phyloP scores from a whole-genome alignment of 2,797 vertebrate genomes.

The Neomorphus geoffroyi region DNA sequence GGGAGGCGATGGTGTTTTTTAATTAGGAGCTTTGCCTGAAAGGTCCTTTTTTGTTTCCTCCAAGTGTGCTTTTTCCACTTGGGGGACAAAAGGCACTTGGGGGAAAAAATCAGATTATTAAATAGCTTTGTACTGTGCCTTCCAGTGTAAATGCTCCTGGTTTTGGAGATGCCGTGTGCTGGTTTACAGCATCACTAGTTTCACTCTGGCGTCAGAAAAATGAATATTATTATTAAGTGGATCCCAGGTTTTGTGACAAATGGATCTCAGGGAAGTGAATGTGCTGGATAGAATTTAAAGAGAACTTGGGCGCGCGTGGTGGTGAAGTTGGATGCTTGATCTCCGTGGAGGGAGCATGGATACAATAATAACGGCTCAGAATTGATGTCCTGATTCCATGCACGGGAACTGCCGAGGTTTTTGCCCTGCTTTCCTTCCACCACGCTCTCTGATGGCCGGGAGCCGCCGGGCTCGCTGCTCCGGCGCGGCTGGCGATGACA shows the following conservation, averaged over 20 bases:
- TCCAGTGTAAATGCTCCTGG: not conserved
- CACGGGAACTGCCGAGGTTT: not conserved
- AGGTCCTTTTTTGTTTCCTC: not conserved
- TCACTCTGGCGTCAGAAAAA: not conserved
- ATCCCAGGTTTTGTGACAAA: accelerated
- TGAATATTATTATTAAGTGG: accelerated
- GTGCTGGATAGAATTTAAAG: not conserved
- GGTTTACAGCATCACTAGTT: accelerated
- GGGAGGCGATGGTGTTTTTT: not conserved
- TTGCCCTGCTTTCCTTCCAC: not conserved
- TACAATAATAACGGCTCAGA: accelerated
- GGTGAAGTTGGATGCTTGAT: accelerated
- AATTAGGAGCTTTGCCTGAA: not conserved
- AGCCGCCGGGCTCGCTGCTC: not conserved
- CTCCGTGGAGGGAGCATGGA: accelerated
- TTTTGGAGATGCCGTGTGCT: not conserved
- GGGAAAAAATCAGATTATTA: not conserved
- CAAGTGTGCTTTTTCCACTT: not conserved
- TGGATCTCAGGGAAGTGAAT: not conserved
- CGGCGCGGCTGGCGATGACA: not conserved
- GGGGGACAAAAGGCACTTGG: not conserved
- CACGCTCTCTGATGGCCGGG: accelerated
- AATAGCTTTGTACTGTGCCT: not conserved
- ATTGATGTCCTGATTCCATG: accelerated
- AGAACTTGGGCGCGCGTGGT: accelerated